Evolutionary conservation across 2,888 invertebrate species (phyloP).

Genomic region (Aleiodes leptofemur): DNA sequence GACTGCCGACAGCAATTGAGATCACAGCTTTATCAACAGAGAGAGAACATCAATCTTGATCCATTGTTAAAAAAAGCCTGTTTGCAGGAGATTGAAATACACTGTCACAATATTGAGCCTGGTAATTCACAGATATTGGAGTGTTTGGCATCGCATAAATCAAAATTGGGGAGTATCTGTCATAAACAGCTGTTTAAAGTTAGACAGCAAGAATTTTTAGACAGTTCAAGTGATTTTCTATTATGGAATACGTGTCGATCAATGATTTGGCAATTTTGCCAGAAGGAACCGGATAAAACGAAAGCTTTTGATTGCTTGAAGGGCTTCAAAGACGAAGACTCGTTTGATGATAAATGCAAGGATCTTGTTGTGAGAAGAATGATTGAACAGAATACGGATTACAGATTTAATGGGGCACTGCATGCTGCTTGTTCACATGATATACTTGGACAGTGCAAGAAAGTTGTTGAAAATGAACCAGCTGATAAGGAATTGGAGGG

Average conservation of each 20-base stretch:
- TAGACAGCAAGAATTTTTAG: slow-evolving; percentile 89
- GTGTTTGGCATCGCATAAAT: slow-evolving; percentile 80
- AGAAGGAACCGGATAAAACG: slow-evolving; percentile 80
- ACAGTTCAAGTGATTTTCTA: slow-evolving; percentile 92
- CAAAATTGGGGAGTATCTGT: slow-evolving; percentile 83
- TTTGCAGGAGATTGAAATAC: slow-evolving; percentile 84
- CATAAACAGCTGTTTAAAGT: slow-evolving; percentile 89
- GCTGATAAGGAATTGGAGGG: slow-evolving; percentile 87
- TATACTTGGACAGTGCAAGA: slow-evolving; percentile 84
- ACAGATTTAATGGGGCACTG: slow-evolving; percentile 90
- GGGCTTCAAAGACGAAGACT: slow-evolving; percentile 84
- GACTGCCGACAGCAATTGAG: slow-evolving; percentile 94
- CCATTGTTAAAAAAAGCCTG: slow-evolving; percentile 90
- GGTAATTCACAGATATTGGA: slow-evolving; percentile 87
- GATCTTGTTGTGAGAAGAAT: slow-evolving; percentile 90
- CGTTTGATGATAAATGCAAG: slow-evolving; percentile 90
- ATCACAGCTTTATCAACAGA: slow-evolving; percentile 93
- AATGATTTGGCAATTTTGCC: slow-evolving; percentile 91
- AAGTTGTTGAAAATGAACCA: slow-evolving; percentile 74
- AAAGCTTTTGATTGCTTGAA: slow-evolving; percentile 88
- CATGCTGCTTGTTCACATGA: slow-evolving; percentile 89
- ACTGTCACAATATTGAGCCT: slow-evolving; percentile 82
- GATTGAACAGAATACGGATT: slow-evolving; percentile 93
- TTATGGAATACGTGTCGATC: slow-evolving; percentile 89
- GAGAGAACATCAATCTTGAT: slow-evolving; percentile 92